Conservation (phyloP, 2,797 vertebrate genomes). For the Lutjanus campechanus region DNA sequence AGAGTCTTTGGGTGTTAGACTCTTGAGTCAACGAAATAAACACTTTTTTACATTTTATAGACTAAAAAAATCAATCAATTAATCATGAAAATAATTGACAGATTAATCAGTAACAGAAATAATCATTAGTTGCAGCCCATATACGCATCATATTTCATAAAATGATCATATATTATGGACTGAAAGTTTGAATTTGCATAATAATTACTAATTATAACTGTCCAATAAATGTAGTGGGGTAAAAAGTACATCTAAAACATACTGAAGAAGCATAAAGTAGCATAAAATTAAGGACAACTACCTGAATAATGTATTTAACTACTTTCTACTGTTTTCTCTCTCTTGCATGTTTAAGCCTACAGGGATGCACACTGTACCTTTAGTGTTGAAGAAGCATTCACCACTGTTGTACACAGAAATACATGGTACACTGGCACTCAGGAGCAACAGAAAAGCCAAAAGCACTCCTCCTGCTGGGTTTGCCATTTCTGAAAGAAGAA, state of each 20-base stretch:
- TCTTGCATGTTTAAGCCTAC: not conserved
- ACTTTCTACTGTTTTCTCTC: not conserved
- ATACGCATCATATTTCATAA: not conserved
- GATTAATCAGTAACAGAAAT: no score
- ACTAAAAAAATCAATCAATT: no score
- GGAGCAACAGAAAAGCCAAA: slow-evolving; percentile 68
- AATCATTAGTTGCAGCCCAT: no score
- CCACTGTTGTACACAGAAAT: slow-evolving; percentile 76
- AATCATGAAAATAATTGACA: no score
- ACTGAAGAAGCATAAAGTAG: not conserved
- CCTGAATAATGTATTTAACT: not conserved
- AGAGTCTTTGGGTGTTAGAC: no score
- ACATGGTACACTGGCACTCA: slow-evolving; percentile 67
- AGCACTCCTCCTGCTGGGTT: slow-evolving; percentile 55
- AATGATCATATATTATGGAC: not conserved
- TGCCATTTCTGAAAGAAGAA: slow-evolving; percentile 68
- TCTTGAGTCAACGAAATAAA: no score
- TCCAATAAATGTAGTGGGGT: not conserved
- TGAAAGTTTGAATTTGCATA: not conserved
- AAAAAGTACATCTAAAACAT: not conserved
- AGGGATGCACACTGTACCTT: slow-evolving; percentile 73
- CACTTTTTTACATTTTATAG: no score
- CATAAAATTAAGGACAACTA: not conserved
- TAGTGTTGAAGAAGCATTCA: slow-evolving; percentile 87
- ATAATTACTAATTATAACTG: not conserved